Evolutionary conservation across 2,113 vertebrate genomes (phyloP).

Genomic region (Cebus imitator): DNA sequence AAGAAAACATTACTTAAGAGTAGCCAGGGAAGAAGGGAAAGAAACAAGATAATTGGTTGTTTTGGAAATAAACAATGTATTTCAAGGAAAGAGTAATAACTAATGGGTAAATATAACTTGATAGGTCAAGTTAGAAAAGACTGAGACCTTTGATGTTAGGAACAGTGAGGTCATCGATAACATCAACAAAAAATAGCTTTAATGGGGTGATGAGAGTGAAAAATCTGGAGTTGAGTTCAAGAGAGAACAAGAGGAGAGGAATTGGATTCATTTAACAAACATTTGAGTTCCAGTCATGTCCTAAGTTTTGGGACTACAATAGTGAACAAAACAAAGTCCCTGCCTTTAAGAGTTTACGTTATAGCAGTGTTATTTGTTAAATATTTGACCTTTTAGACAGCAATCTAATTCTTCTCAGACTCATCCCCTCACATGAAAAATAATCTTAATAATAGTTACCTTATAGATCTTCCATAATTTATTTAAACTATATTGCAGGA

Average conservation of each 20-base stretch:
- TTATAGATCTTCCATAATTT: neutral
- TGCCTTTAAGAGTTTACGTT: neutral
- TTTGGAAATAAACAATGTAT: neutral
- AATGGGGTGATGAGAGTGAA: neutral
- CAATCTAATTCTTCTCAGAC: neutral
- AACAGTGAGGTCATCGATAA: neutral
- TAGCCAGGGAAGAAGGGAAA: neutral
- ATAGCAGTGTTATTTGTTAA: neutral
- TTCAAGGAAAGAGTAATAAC: neutral
- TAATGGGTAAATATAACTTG: neutral
- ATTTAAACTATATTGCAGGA: neutral
- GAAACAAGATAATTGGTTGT: neutral
- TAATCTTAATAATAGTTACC: neutral
- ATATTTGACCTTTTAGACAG: slow-evolving; percentile 8
- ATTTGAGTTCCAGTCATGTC: neutral
- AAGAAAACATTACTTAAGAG: neutral
- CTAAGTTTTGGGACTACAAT: neutral
- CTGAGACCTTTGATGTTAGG: neutral
- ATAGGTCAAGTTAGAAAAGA: neutral
- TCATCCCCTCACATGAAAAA: neutral
- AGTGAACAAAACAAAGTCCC: neutral
- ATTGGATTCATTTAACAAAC: slow-evolving; percentile 2
- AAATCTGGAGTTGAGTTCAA: neutral
- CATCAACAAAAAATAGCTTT: neutral
- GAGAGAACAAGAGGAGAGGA: neutral